Conservation (phyloP, 2,888 invertebrate species). For the Idaea biselata region DNA sequence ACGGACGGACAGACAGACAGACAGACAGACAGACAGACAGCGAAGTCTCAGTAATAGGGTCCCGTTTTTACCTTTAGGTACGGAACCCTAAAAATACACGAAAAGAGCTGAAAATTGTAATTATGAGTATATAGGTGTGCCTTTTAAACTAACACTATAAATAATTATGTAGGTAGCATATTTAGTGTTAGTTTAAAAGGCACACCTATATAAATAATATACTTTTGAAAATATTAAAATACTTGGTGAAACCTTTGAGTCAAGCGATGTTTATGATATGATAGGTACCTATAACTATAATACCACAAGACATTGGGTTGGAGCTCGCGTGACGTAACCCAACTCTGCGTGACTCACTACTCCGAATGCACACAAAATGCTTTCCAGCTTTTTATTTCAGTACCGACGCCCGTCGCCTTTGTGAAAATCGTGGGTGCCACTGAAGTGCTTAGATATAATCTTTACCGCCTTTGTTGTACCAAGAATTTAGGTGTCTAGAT, state of each 20-base stretch:
- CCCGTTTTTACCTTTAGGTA: no score
- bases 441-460: constrained; percentile 37
- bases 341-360: constrained; percentile 36
- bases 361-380: constrained; percentile 42
- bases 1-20: no score
- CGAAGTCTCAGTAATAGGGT: no score
- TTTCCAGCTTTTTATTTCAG: constrained; percentile 47
- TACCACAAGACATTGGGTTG: constrained; percentile 34
- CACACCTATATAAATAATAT: no score
- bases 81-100: no score
- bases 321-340: constrained; percentile 50
- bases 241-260: not conserved
- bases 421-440: constrained; percentile 39
- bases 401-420: constrained; percentile 32
- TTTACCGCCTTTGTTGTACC: constrained; percentile 31
- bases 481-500: constrained; percentile 31
- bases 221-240: no score
- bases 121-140: no score
- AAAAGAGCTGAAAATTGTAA: no score
- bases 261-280: not conserved
- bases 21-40: no score
- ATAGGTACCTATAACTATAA: not conserved
- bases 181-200: no score
- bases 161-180: no score
- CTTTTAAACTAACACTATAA: no score